phyloP scores from a whole-genome alignment of 2,797 vertebrate genomes.

The Diglossa cyanea region DNA sequence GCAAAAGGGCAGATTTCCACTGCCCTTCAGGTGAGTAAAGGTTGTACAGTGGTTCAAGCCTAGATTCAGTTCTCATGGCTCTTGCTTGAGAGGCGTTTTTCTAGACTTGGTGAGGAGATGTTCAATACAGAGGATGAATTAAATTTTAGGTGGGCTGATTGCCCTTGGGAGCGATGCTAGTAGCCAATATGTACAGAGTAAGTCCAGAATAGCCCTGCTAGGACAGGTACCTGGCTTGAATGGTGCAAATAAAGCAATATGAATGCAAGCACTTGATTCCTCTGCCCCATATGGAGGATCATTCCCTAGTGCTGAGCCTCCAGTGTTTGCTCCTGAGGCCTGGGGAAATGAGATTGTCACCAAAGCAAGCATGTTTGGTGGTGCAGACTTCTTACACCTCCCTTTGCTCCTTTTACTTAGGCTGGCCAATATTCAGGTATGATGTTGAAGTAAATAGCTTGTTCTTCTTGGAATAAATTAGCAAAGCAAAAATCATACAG shows the following conservation, averaged over 20 bases:
- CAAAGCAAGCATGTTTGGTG: neutral
- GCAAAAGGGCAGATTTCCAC: neutral
- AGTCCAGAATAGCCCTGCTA: neutral
- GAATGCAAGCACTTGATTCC: neutral
- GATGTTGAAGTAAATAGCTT: neutral
- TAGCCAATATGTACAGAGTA: rapidly evolving
- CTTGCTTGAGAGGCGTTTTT: neutral
- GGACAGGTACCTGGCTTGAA: neutral
- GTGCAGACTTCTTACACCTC: neutral
- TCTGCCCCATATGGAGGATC: neutral
- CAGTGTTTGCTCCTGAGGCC: neutral
- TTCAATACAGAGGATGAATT: neutral
- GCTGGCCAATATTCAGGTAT: neutral
- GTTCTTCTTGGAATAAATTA: neutral
- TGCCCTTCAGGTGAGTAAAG: neutral
- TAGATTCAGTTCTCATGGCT: neutral
- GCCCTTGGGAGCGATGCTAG: neutral
- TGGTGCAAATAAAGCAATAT: neutral
- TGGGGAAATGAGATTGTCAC: neutral
- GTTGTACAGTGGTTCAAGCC: neutral
- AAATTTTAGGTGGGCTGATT: neutral
- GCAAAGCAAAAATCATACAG: neutral
- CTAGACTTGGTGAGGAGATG: neutral
- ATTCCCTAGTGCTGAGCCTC: neutral
- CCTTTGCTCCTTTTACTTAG: neutral